phyloP scores from a whole-genome alignment of 2,797 vertebrate genomes.

The Nannoperca australis region DNA sequence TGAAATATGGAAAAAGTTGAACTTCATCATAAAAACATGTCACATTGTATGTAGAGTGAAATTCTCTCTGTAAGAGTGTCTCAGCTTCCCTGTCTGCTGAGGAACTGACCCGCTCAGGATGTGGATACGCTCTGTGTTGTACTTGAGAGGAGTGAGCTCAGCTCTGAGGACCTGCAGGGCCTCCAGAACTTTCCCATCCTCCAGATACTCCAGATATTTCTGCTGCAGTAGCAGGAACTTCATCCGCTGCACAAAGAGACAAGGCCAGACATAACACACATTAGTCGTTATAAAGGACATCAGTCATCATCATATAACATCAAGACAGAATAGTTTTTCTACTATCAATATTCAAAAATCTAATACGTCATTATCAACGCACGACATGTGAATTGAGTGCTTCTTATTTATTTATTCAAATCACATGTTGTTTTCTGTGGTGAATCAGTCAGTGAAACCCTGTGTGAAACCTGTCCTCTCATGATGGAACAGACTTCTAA shows the following conservation, averaged over 20 bases:
- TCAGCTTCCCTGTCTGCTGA: neutral
- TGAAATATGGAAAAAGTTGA: neutral
- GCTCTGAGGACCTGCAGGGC: conserved; percentile 96
- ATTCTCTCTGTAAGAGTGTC: neutral
- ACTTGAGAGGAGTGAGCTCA: conserved; percentile 96
- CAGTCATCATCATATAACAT: neutral
- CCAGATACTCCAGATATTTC: conserved; percentile 98
- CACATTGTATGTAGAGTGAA: neutral
- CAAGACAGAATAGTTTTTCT: neutral
- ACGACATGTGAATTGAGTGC: neutral
- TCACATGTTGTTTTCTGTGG: neutral
- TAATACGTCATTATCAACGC: neutral
- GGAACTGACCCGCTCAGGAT: conserved; percentile 94
- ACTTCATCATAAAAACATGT: neutral
- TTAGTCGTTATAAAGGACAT: neutral
- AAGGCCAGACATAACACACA: neutral
- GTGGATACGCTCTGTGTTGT: conserved; percentile 97
- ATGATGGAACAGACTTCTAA: neutral
- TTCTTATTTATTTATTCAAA: neutral
- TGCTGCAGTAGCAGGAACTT: conserved; percentile 99
- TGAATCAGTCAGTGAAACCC: neutral
- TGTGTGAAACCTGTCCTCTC: too few relatives aligned
- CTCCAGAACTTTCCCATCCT: conserved; percentile 97
- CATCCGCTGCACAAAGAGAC: conserved; percentile 88
- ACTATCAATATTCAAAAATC: neutral